Evolutionary conservation across 2,888 invertebrate species (phyloP), one percentile per base, ranked within the genome.

Genomic region (Colletes collaris): DNA sequence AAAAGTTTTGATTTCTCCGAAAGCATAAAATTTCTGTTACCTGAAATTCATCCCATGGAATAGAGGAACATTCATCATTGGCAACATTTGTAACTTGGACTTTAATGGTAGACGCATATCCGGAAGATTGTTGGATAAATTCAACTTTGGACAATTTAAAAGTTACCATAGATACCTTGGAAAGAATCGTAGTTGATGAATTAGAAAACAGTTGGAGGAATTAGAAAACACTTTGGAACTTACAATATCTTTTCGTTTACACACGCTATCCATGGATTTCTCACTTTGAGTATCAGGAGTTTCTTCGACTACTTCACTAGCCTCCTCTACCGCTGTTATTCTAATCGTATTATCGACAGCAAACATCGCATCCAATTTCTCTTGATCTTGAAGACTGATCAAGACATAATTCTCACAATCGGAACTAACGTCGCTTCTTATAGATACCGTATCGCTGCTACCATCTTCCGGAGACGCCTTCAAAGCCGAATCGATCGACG

Each of bases 1-100:
- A 27, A 6, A 73, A 81, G 65, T 56, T 78, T 67, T 53, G 58
- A 16, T 68, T 60, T n/a, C 37, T 11, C 8, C 7, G 44, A 56
- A 65, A 49, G 11, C 6, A 67, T 59, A 16, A 16, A 16, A 8
- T 81, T 75, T 49, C 52, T 58, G 90, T 93, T 93, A 97, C 97
- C 96, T 98, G 98, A 94, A 99, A 97, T 93, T 98, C 98, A 91
- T 98, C 98, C 97, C 98, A 98, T 0, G 97, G 97, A 91, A 98
- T 97, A 56, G 97, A 96, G 55, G 96, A 95, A 90, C 97, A 97
- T 93, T 98, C 98, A 88, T 97, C 97, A 67, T 96, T 96, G 44
- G 94, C 94, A 6, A 98, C 93, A 83, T 96, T 94, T 8, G 95
- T 95, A 52, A 96, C 95, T 93, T 96, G 96, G 59, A 96, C 90